Evolutionary conservation across 2,888 invertebrate species (phyloP).

Genomic region (Bombylius discolor): DNA sequence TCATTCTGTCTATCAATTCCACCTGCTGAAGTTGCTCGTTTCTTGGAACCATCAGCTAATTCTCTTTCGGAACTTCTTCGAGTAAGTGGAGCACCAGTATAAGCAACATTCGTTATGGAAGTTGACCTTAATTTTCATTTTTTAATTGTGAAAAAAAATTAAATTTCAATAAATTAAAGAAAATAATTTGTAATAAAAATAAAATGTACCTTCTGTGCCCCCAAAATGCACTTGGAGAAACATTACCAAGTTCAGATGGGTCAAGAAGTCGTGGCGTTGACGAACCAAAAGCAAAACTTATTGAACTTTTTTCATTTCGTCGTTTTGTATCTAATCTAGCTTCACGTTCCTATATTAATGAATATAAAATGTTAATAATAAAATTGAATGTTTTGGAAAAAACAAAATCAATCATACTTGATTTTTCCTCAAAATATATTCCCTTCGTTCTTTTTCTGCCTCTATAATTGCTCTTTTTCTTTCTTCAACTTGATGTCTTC

Average conservation of each 20-base stretch:
- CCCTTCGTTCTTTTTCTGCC: conserved; percentile 74
- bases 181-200: background rate
- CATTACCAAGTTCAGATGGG: conserved; percentile 57
- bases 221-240: conserved; percentile 51
- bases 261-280: conserved; percentile 80
- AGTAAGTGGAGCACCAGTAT: conserved; percentile 60
- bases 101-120: conserved; percentile 80
- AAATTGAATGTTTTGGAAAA: background rate
- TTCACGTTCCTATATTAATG: conserved; percentile 48
- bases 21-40: conserved; percentile 60
- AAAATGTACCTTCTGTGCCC: conserved; percentile 55
- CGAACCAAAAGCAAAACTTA: conserved; percentile 81
- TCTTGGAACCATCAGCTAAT: conserved; percentile 54
- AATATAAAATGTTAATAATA: no score
- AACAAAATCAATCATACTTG: conserved; percentile 31
- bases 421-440: conserved; percentile 74
- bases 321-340: conserved; percentile 68
- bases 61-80: conserved; percentile 77
- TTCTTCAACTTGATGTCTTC: conserved; percentile 65
- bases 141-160: background rate
- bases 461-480: conserved; percentile 80
- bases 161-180: background rate
- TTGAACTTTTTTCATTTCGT: conserved; percentile 59
- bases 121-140: conserved; percentile 53
- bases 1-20: conserved; percentile 55